phyloP scores from a whole-genome alignment of 2,113 vertebrate genomes.

The Tachysurus fulvidraco region DNA sequence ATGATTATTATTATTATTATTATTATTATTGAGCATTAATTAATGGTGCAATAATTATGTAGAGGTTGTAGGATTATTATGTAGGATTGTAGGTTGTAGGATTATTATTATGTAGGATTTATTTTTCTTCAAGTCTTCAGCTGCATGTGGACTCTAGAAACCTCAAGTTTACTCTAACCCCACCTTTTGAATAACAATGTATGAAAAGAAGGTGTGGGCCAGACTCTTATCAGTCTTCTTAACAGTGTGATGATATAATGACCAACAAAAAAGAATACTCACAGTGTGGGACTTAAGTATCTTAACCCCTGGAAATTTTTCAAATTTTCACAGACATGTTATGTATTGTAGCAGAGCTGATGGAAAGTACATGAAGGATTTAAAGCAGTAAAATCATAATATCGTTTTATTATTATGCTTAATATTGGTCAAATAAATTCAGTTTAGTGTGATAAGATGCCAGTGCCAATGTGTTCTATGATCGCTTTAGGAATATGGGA shows the following conservation, averaged over 20 bases:
- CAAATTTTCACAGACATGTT: not conserved
- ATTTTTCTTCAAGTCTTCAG: not conserved
- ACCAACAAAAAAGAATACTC: not conserved
- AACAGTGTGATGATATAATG: not conserved
- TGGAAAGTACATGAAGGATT: not conserved
- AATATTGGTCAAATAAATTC: not conserved
- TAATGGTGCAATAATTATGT: not conserved
- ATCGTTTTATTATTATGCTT: not conserved
- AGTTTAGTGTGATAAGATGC: not conserved
- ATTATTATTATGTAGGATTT: not conserved
- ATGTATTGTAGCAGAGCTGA: not conserved
- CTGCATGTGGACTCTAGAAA: not conserved
- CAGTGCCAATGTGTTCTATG: not conserved
- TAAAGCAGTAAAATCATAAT: not conserved
- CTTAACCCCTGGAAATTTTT: not conserved
- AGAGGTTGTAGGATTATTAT: not conserved
- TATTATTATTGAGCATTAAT: not conserved
- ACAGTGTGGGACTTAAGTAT: not conserved
- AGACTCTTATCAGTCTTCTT: conserved; percentile 1
- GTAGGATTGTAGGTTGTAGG: not conserved
- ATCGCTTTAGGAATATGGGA: not conserved
- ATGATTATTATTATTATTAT: not conserved
- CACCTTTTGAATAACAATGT: conserved; percentile 32
- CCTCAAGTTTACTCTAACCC: conserved; percentile 3
- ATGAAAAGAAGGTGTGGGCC: conserved; percentile 2